Percentiles rank a stretch among this genome's conserved stretches.
Evolutionary conservation across 2,797 vertebrate genomes (phyloP).

Genomic region (Melanotaenia maccullochi): DNA sequence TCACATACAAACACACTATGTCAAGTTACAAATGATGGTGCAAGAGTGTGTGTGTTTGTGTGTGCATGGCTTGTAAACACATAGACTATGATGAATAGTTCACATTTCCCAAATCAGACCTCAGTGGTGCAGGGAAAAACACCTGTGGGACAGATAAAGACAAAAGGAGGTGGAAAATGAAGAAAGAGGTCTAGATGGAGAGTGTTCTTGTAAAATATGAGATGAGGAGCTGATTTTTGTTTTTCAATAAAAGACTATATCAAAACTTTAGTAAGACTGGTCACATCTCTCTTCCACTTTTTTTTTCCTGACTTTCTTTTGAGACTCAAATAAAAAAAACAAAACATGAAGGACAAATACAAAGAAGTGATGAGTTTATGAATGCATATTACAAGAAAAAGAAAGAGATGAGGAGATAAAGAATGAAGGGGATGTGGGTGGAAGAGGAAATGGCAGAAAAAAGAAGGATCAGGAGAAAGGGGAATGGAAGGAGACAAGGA

Average conservation of each 20-base stretch:
- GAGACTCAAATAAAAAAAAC: not conserved
- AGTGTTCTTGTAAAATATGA: not conserved
- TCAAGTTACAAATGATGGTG: conserved; percentile 34
- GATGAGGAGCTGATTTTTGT: not conserved
- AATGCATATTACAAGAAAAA: not conserved
- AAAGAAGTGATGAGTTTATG: not conserved
- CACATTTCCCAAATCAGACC: conserved; percentile 72
- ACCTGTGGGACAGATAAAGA: conserved; percentile 35
- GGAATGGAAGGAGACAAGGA: not conserved
- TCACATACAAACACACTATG: conserved; percentile 42
- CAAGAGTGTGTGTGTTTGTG: conserved; percentile 29
- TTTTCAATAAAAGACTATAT: not conserved
- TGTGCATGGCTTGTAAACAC: conserved; percentile 67
- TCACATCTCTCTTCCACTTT: not conserved
- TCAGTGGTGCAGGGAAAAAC: conserved; percentile 63
- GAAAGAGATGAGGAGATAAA: not conserved
- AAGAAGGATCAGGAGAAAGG: not conserved
- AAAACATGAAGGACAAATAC: not conserved
- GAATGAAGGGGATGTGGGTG: not conserved
- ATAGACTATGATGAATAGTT: conserved; percentile 78
- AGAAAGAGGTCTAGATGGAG: not conserved
- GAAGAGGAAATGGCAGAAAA: not conserved
- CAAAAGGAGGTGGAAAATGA: not conserved
- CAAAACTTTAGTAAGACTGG: not conserved
- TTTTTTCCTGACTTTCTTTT: not conserved